Evolutionary conservation across 2,888 invertebrate genomes (phyloP).

Genomic region (Congeria kusceri): DNA sequence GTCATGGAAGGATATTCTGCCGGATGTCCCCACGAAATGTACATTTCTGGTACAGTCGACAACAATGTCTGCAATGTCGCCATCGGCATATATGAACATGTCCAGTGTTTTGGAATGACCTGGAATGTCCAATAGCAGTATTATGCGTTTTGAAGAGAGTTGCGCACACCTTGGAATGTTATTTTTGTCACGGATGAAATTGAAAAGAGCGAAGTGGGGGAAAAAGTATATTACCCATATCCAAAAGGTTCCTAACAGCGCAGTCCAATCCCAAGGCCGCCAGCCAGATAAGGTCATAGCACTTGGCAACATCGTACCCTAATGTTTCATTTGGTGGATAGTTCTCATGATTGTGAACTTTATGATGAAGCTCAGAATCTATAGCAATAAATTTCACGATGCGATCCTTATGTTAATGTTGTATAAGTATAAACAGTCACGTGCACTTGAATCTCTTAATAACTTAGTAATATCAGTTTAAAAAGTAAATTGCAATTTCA

Average conservation of each 20-base stretch:
- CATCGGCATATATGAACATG: slow-evolving; percentile 30
- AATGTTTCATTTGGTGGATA: background rate
- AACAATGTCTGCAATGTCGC: slow-evolving; percentile 30
- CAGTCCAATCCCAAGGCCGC: slow-evolving; percentile 52
- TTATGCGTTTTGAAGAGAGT: no score
- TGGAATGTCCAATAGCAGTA: background rate
- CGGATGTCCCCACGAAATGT: slow-evolving; percentile 20
- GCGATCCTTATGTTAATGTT: no score
- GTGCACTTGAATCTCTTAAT: no score
- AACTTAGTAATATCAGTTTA: no score
- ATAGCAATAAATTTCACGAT: no score
- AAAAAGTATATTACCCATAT: no score
- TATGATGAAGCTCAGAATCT: no score
- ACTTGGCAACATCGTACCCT: slow-evolving; percentile 25
- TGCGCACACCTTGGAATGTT: no score
- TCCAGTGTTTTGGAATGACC: slow-evolving; percentile 39
- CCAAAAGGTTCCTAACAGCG: slow-evolving; percentile 15
- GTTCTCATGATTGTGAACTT: slow-evolving; percentile 11
- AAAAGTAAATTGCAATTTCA: no score
- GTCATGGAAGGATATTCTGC: slow-evolving; percentile 32
- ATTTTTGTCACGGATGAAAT: no score
- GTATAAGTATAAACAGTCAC: no score
- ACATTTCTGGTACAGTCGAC: slow-evolving; percentile 27
- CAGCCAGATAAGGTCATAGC: slow-evolving; percentile 57
- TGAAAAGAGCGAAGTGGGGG: no score